Percentiles rank a stretch among this genome's conserved stretches.
Evolutionary conservation across 1,140 invertebrate genomes (phyloP).

Genomic region (Nomia melanderi): DNA sequence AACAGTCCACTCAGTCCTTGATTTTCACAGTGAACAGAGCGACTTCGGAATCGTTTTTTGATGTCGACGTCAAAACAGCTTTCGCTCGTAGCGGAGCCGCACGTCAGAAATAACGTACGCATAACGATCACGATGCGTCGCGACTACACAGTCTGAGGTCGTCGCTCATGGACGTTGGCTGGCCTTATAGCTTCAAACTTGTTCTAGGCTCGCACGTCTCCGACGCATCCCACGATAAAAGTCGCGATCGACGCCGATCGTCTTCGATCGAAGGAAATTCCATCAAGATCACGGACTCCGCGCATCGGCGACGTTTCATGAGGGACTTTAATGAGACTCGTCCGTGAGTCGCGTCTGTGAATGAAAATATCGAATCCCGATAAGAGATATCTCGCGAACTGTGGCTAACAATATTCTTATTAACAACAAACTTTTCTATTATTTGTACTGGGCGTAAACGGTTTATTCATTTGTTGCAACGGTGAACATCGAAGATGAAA

Average conservation of each 20-base stretch:
- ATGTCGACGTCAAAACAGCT: neutral
- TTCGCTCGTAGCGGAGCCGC: conserved; percentile 12
- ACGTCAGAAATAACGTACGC: conserved; percentile 40
- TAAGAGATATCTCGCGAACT: neutral
- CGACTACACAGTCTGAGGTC: conserved; percentile 62
- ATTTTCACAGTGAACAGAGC: no score
- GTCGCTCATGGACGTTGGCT: conserved; percentile 62
- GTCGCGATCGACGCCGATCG: conserved; percentile 19
- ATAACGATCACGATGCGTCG: conserved; percentile 47
- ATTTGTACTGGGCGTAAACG: no score
- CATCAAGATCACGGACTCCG: conserved; percentile 55
- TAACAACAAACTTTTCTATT: no score
- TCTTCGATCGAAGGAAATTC: conserved; percentile 44
- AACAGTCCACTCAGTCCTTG: no score
- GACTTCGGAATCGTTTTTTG: no score
- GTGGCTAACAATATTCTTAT: no score
- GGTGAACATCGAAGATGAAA: no score
- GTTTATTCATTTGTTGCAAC: no score
- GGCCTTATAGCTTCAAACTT: conserved; percentile 57
- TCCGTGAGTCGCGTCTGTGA: neutral
- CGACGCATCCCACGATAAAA: conserved; percentile 37
- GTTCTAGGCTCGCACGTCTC: conserved; percentile 34
- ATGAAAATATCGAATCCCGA: neutral
- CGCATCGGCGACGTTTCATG: neutral
- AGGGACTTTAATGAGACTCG: no score